Base-by-base conservation (phyloP, 2,797 vertebrate species). In the Schizothorax lantsangensis region DNA sequence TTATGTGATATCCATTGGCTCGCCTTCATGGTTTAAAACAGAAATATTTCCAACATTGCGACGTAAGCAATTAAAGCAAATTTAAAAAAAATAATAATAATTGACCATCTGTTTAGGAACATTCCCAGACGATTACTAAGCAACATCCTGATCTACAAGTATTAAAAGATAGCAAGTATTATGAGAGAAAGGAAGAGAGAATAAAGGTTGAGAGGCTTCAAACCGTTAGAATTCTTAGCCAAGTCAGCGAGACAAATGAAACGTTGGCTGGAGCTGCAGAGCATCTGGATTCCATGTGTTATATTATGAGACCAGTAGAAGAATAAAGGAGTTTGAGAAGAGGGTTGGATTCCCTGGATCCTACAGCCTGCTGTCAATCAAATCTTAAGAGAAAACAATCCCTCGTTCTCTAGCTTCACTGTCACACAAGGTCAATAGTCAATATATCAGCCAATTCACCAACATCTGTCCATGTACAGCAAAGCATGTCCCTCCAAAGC, bases 281-380 rank as follows among this genome's bases (percentile, higher is more conserved):
- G 78, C 69, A 86, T 86, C 84, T 86, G 84, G 84, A 74, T 30
- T 30, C 21, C 77, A 85, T 85, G 77, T 73, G 78, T 74, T 74
- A 72, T 15, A 49, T 81, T 64, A 85, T 30, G 14, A 59, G 52
- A 72, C 30, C 11, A 26, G 38, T 62, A 59, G 36, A 74, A 71
- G 84, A 69, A 85, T 79, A 54, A 52, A 54, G 14, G 62, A 77
- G 33, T 84, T 73, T 43, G 8, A 49, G 47, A 54, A 49, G 15
- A 49, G 40, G 69, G 17, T n/a, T 45, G 52, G 23, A 47, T 74
- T 45, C 71, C 52, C 26, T 47, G 54, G n/a, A 83, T 62, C 45
- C 59, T 33, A 3, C 38, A 38, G 72, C 62, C 64, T n/a, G 38
- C 78, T 62, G 52, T 81, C 84, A 74, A 81, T 73, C 84, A 81